Base-by-base conservation (phyloP, 92 coral and sea anemone species). In the Hydrozoanthus gracilis region DNA sequence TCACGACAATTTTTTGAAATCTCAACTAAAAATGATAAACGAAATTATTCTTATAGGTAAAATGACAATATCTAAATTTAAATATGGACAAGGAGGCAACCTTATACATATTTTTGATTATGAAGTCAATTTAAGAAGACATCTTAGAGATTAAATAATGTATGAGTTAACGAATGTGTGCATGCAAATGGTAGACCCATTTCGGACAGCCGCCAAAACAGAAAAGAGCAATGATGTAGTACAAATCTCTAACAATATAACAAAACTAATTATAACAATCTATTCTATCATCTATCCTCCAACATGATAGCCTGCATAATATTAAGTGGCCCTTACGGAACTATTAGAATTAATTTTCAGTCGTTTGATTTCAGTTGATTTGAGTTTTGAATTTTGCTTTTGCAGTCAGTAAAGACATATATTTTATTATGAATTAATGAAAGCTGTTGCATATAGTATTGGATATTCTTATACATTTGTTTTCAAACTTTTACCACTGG, bases 1-100 rank as follows among this genome's bases (percentile, higher is more conserved):
- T 66, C 71, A 66, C 35, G 71, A 66, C 71, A 15, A 4, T 66
- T 66, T 66, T 66, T 66, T 66, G 71, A 66, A 66, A 15, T 66
- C 71, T 66, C 71, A 66, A 66, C 35, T 66, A 66, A 66, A 66
- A 66, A 66, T 66, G 71, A 66, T 66, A 66, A 66, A 66, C 71
- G 71, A 66, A 66, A 66, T 66, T 66, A 66, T 66, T 66, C 71
- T 66, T 66, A 66, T 66, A 66, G 71, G 71, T 66, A 66, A 66
- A 66, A 66, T 66, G 71, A 7, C 71, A 66, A 66, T 66, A 66
- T 66, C 71, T 66, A 66, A 66, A 66, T 66, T 66, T 66, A 66
- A 66, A 66, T 66, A 66, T 66, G 71, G 71, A 66, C 71, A 66
- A 66, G 71, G 71, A 66, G 71, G 71, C 71, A 66, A 66, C 71